Percentiles rank a stretch among this genome's conserved stretches.
Evolutionary conservation across 2,797 vertebrate genomes (phyloP).

Genomic region (Amblyraja radiata): DNA sequence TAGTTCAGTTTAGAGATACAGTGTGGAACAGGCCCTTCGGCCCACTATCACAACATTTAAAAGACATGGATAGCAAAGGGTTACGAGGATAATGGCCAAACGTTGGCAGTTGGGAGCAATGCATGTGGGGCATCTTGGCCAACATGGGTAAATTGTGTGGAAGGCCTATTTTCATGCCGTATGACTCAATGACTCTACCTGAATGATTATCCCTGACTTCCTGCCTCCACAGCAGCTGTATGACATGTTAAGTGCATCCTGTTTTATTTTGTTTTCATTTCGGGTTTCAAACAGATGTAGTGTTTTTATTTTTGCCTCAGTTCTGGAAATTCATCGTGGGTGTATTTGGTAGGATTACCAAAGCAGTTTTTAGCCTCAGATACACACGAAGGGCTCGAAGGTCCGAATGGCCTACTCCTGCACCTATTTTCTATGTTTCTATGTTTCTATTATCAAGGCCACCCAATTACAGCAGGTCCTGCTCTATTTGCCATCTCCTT

Average conservation of each 20-base stretch:
- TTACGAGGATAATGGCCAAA: no score
- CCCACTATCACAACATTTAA: no score
- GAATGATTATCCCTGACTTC: background rate
- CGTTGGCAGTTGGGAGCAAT: no score
- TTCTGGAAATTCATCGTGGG: background rate
- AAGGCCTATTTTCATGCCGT: background rate
- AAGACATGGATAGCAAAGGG: no score
- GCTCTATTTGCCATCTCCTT: background rate
- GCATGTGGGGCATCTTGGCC: no score
- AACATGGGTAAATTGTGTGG: background rate
- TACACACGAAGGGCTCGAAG: background rate
- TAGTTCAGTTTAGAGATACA: no score
- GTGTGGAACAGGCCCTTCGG: no score
- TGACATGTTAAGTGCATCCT: background rate
- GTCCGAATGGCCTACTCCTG: no score
- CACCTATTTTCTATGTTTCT: no score
- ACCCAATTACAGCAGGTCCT: background rate
- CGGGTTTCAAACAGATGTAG: background rate
- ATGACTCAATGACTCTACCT: background rate
- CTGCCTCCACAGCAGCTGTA: background rate
- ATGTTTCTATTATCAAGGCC: no score
- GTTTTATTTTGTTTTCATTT: background rate
- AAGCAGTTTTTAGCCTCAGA: background rate
- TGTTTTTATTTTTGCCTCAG: background rate
- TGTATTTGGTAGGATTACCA: background rate